Percentiles rank a stretch among this genome's conserved stretches.
Conservation (phyloP, 2,113 vertebrate genomes). For the Cyanocitta stelleri region DNA sequence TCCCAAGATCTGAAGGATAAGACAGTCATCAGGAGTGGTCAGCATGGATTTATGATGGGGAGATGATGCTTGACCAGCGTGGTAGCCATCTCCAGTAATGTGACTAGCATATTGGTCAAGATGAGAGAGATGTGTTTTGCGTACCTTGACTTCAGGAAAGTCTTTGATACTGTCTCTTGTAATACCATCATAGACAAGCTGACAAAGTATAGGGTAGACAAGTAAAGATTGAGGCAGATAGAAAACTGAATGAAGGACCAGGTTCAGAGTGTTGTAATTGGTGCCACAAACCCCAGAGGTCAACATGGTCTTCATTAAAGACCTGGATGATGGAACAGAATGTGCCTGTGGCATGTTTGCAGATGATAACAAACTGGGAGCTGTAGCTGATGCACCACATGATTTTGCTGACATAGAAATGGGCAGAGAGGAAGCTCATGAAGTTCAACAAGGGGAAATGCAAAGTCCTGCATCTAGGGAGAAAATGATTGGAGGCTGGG, state of each 20-base stretch:
- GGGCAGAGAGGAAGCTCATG: background rate
- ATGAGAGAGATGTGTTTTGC: background rate
- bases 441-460: background rate
- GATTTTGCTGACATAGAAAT: background rate
- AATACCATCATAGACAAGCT: background rate
- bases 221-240: background rate
- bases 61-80: background rate
- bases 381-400: background rate
- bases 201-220: background rate
- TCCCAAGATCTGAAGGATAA: background rate
- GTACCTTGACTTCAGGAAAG: background rate
- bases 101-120: background rate
- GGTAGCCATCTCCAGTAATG: background rate
- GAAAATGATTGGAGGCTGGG: background rate
- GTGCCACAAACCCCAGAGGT: background rate
- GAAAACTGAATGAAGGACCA: background rate
- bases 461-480: background rate
- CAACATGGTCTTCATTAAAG: background rate
- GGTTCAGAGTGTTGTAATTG: background rate
- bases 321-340: background rate
- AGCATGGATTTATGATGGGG: background rate
- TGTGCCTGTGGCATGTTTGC: background rate
- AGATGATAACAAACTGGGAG: background rate
- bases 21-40: background rate
- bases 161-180: background rate